Conservation (phyloP, 1,140 invertebrate species). For the Schmidtea mediterranea region DNA sequence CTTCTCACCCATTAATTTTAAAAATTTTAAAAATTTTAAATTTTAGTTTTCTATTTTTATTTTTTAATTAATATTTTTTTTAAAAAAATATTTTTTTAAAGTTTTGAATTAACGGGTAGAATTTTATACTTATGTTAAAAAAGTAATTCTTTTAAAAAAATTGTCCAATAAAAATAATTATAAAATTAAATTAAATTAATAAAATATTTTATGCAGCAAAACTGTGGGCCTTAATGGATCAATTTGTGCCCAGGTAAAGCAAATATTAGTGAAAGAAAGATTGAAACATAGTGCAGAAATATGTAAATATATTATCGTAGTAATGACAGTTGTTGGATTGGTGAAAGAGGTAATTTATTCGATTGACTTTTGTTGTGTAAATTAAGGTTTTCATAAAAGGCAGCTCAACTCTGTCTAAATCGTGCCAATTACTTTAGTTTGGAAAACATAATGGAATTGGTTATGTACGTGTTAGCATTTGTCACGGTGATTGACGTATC, state of each 20-base stretch:
- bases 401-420: constrained; percentile 7
- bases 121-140: too few relatives aligned
- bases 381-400: background rate
- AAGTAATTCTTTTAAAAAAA: too few relatives aligned
- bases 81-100: too few relatives aligned
- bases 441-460: constrained; percentile 30
- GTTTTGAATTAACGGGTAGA: too few relatives aligned
- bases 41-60: too few relatives aligned
- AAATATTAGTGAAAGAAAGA: too few relatives aligned
- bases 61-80: too few relatives aligned
- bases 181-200: background rate
- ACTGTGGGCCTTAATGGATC: background rate
- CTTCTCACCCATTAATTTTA: too few relatives aligned
- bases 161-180: background rate
- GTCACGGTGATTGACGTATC: constrained; percentile 26
- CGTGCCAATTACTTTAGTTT: constrained; percentile 24
- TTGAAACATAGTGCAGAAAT: background rate
- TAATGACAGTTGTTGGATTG: background rate
- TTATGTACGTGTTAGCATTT: background rate
- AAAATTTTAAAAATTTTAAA: too few relatives aligned
- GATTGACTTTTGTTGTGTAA: too few relatives aligned
- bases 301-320: background rate
- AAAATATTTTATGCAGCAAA: background rate
- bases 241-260: too few relatives aligned
- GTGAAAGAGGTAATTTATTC: background rate